Conservation (phyloP, 2,888 invertebrate genomes). For the Aleiodes leptofemur region DNA sequence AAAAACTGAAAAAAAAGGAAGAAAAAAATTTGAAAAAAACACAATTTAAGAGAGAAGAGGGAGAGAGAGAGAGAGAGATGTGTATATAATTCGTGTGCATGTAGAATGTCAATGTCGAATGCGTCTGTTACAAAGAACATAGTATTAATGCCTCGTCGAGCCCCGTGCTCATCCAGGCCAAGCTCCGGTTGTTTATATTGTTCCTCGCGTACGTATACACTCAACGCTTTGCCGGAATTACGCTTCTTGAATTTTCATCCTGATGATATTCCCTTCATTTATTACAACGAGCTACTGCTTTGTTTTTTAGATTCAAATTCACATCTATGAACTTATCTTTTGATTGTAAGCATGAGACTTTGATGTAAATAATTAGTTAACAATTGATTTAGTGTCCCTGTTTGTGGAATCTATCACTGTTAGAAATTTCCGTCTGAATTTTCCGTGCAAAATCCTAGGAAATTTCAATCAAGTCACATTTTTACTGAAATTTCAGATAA, state of each 20-base stretch:
- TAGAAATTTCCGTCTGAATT: too few species aligned
- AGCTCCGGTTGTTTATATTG: conserved; percentile 71
- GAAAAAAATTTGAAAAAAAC: neutral
- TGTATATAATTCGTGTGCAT: conserved; percentile 27
- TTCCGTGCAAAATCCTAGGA: too few species aligned
- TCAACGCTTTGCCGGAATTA: conserved; percentile 62
- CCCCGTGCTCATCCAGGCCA: conserved; percentile 67
- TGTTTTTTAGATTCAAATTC: too few species aligned
- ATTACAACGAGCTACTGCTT: neutral
- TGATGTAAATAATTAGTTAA: too few species aligned
- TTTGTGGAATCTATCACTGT: too few species aligned
- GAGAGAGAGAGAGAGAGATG: conserved; percentile 2
- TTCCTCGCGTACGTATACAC: conserved; percentile 52
- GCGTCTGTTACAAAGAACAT: conserved; percentile 27
- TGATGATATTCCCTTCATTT: conserved; percentile 1
- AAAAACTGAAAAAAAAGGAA: neutral
- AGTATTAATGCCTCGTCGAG: conserved; percentile 38
- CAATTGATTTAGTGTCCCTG: too few species aligned
- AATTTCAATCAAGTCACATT: too few species aligned
- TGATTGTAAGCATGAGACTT: too few species aligned
- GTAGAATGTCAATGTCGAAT: conserved; percentile 33
- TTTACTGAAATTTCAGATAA: too few species aligned
- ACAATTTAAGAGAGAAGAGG: neutral
- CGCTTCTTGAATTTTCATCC: conserved; percentile 63
- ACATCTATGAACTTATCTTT: too few species aligned